Evolutionary conservation across 2,113 vertebrate species (phyloP).

Genomic region (Marmota monax): DNA sequence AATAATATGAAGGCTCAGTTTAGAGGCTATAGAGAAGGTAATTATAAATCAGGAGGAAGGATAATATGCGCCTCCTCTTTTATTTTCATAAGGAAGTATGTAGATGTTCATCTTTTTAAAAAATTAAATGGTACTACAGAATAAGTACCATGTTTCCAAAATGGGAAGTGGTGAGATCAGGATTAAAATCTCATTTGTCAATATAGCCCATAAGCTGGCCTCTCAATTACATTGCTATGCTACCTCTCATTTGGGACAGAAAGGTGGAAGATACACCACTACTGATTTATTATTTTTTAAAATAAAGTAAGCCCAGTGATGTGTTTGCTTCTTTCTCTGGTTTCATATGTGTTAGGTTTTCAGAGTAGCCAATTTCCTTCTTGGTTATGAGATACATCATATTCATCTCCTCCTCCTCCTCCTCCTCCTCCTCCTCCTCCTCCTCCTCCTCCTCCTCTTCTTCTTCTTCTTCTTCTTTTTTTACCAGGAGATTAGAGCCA

Average conservation of each 20-base stretch:
- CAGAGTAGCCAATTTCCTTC: neutral
- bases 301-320: neutral
- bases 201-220: neutral
- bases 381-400: neutral
- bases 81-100: neutral
- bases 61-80: neutral
- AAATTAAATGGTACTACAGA: neutral
- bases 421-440: no score
- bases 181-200: neutral
- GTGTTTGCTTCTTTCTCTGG: neutral
- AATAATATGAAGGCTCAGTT: neutral
- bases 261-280: neutral
- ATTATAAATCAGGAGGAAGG: neutral
- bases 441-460: no score
- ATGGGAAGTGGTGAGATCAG: neutral
- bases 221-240: neutral
- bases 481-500: no score
- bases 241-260: neutral
- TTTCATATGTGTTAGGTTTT: neutral
- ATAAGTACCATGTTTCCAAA: neutral
- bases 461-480: no score
- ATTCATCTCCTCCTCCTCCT: neutral
- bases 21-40: neutral
- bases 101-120: no score
- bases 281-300: neutral